Evolutionary conservation across 2,113 vertebrate genomes (phyloP).

Genomic region (Corythornis madagascariensis): DNA sequence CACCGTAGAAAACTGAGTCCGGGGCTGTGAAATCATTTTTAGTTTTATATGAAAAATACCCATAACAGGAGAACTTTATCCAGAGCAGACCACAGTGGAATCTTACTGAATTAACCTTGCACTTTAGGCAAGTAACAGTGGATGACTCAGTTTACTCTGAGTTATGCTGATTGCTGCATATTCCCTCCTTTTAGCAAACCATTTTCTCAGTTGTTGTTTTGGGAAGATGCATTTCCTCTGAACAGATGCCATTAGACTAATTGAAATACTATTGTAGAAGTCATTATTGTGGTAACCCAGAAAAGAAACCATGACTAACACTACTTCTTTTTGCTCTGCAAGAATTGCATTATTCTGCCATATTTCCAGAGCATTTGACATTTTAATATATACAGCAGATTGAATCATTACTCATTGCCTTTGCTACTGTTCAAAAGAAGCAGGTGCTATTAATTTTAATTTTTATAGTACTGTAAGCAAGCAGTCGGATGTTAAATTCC

Average conservation of each 20-base stretch:
- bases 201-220: background rate
- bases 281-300: background rate
- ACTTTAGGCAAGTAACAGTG: background rate
- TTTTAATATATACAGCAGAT: background rate
- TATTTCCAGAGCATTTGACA: background rate
- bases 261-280: background rate
- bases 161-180: background rate
- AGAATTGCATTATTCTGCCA: background rate
- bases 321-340: background rate
- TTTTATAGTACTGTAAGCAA: background rate
- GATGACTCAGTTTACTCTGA: background rate
- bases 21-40: background rate
- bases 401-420: background rate
- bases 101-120: background rate
- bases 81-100: background rate
- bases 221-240: background rate
- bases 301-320: background rate
- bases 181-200: background rate
- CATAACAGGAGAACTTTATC: background rate
- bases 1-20: background rate
- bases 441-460: background rate
- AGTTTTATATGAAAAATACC: background rate
- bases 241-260: background rate
- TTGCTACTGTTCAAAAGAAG: background rate
- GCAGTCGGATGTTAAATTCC: background rate